Percentiles rank a stretch among this genome's conserved stretches.
Conservation (phyloP, 2,888 invertebrate genomes). For the Noctua janthina region DNA sequence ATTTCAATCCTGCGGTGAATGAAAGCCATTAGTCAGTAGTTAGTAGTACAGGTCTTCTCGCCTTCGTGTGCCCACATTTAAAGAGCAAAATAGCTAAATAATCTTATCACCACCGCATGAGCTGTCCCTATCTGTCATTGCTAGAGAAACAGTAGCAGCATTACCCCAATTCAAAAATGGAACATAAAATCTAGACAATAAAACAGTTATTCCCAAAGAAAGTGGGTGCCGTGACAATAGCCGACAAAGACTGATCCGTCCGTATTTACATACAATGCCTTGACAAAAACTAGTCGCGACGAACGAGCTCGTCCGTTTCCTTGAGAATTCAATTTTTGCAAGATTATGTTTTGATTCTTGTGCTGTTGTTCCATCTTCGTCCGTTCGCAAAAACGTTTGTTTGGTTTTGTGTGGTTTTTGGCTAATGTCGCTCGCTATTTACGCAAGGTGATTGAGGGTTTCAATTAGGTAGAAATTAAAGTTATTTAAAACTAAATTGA, state of each 20-base stretch:
- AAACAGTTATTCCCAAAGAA: slow-evolving; percentile 57
- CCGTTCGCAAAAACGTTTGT: slow-evolving; percentile 8
- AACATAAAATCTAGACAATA: slow-evolving; percentile 35
- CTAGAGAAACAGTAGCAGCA: not conserved
- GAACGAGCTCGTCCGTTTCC: slow-evolving; percentile 12
- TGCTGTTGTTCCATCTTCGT: slow-evolving; percentile 14
- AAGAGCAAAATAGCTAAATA: not conserved
- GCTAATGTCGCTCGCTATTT: not conserved
- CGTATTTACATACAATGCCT: slow-evolving; percentile 70
- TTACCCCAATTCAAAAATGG: not conserved
- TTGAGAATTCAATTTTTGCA: slow-evolving; percentile 45
- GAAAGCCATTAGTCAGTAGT: not conserved
- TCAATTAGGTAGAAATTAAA: slow-evolving; percentile 5
- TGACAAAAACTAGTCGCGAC: slow-evolving; percentile 67
- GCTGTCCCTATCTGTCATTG: too few relatives aligned
- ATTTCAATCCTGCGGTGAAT: not conserved
- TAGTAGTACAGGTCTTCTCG: too few relatives aligned
- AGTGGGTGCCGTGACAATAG: slow-evolving; percentile 49
- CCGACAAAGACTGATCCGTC: slow-evolving; percentile 54
- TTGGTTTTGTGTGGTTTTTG: slow-evolving; percentile 38
- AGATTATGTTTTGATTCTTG: slow-evolving; percentile 47
- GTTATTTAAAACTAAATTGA: not conserved
- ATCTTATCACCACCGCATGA: not conserved
- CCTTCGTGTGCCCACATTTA: not conserved
- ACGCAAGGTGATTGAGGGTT: not conserved